Conservation (phyloP, 2,797 vertebrate genomes). For the Echeneis naucrates region DNA sequence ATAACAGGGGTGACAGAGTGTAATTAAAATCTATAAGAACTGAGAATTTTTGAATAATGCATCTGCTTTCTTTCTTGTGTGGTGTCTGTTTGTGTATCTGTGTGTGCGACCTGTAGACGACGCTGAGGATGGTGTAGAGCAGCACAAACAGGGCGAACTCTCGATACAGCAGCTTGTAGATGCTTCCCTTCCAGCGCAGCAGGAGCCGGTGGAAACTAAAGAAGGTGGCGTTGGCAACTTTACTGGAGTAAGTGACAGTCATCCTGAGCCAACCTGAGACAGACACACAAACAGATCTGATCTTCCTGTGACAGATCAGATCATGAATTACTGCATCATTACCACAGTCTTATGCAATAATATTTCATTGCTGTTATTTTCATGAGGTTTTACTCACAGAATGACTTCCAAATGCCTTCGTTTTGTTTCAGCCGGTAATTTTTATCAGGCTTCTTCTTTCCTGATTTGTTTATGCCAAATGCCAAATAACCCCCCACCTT, state of each 20-base stretch:
- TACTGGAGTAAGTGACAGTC: constrained; percentile 96
- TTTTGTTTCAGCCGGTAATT: too few species aligned
- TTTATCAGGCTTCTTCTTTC: constrained; percentile 40
- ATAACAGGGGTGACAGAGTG: too few species aligned
- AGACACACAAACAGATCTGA: neutral
- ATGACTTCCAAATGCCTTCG: constrained; percentile 5
- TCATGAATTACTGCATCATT: neutral
- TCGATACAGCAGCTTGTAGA: constrained; percentile 96
- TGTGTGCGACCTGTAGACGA: constrained; percentile 90
- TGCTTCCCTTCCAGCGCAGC: constrained; percentile 94
- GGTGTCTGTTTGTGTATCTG: constrained; percentile 7
- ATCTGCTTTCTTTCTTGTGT: too few species aligned
- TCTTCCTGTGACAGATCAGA: neutral
- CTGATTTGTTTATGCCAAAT: constrained; percentile 45
- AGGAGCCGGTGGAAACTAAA: constrained; percentile 96
- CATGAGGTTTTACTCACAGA: constrained; percentile 18
- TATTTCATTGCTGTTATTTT: neutral
- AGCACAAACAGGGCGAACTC: constrained; percentile 91
- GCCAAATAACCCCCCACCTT: neutral
- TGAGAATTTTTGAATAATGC: too few species aligned
- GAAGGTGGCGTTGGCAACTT: constrained; percentile 96
- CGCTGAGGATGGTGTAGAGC: constrained; percentile 90
- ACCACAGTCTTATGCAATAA: neutral
- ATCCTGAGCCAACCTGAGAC: constrained; percentile 76
- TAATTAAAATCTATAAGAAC: too few species aligned